A percentile compares a stretch with the other conserved stretches of the same genome.
phyloP scores from a whole-genome alignment of 2,113 vertebrate species.

The Sitta europaea region DNA sequence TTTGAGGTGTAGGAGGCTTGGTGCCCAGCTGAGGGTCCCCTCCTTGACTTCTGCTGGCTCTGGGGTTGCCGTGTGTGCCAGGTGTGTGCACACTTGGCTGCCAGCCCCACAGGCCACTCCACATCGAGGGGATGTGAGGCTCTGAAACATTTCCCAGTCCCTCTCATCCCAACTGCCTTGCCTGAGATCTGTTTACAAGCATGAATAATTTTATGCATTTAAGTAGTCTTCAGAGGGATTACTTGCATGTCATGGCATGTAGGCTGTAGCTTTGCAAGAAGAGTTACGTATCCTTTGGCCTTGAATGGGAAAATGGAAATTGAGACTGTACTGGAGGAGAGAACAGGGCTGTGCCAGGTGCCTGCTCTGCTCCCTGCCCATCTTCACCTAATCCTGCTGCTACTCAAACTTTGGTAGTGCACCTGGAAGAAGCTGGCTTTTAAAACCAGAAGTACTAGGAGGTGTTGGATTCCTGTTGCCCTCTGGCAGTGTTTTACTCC shows the following conservation, averaged over 20 bases:
- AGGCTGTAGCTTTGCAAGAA: background rate
- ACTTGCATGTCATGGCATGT: constrained; percentile 3
- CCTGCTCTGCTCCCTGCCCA: background rate
- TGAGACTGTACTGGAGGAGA: background rate
- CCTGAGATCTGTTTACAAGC: background rate
- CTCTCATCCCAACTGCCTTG: fast-evolving
- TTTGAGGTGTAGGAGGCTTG: background rate
- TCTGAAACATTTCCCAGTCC: background rate
- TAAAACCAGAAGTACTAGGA: background rate
- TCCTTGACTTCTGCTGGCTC: background rate
- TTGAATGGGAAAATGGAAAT: background rate
- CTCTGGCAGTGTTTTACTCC: background rate
- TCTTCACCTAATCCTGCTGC: background rate
- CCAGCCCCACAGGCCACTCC: background rate
- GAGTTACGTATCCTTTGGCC: constrained; percentile 4
- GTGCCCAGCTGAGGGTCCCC: background rate
- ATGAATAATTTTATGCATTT: background rate
- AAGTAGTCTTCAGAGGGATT: constrained; percentile 28
- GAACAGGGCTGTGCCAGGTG: background rate
- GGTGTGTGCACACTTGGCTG: background rate
- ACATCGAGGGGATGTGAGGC: fast-evolving
- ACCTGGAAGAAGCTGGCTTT: background rate
- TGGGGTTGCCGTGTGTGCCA: background rate
- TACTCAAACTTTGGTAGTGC: background rate
- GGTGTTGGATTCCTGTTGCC: background rate